Base-by-base conservation (phyloP, 30 jellyfish, hydroid and myxozoan species). In the Turritopsis rubra region DNA sequence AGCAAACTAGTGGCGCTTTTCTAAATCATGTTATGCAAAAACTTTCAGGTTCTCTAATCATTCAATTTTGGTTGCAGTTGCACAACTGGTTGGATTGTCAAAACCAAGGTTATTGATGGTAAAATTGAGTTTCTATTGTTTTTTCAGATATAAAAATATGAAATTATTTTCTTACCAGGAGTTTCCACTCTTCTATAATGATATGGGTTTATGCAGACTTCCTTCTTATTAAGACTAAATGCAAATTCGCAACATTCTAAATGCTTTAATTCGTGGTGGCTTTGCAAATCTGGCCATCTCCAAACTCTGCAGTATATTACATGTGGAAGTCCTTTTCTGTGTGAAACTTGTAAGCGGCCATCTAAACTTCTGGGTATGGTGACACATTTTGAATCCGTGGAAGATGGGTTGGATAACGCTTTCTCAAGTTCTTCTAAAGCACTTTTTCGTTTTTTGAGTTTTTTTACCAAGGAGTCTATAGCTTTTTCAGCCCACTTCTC, bases 401-500 rank as follows among this genome's bases (percentile, higher is more conserved):
- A 83, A 81, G 83, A 84, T 13, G 96, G 98, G 80, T 88, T 93
- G 0, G 98, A 88, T 60, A 93, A 85, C 18, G 96, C 98, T 68
- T 83, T 85, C 54, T 93, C 98, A 16, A 93, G 90, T 82, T 88
- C 96, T 77, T 93, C 98, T 73, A 93, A 75, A 1, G 98, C 96
- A 28, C 96, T 96, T 74, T 88, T 88, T 81, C 92, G 88, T 89
- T 88, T 93, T 86, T 93, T 93, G 28, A 93, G 81, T 87, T 93
- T 93, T 66, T 93, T 93, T 41, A 93, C 96, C 26, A 93, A 77
- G 21, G 98, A 93, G 54, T 93, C 98, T 28, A 93, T 93, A 7
- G 98, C 98, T 73, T 93, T 92, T 84, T 93, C 98, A 22, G 98
- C 98, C 98, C 98, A 93, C 79, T 88, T 93, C 72, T 93, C 98